These are phyloP conservation scores for Hipposideros armiger DNA, from an alignment of 2,113 vertebrate species.

Conservation along the genomic window DNA sequence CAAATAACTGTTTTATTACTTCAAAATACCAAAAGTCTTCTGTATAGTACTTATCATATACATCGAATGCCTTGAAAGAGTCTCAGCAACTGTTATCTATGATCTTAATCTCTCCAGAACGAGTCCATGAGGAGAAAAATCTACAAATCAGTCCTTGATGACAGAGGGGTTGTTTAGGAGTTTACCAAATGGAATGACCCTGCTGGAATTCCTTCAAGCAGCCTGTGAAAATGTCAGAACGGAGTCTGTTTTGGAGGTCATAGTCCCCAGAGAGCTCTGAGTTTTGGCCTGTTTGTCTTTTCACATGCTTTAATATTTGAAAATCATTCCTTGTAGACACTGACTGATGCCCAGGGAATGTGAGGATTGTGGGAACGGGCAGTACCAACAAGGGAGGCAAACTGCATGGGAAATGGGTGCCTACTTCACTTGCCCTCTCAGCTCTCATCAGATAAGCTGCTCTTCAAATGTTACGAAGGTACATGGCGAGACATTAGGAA, in stretches of 20 bases:
- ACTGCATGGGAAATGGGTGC: conserved; percentile 87
- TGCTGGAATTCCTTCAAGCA: conserved; percentile 88
- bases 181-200: conserved; percentile 87
- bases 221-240: conserved; percentile 91
- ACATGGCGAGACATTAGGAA: neutral
- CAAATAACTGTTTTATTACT: conserved; percentile 83
- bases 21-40: conserved; percentile 70
- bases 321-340: conserved; percentile 90
- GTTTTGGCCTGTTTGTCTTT: conserved; percentile 89
- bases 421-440: conserved; percentile 72
- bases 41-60: conserved; percentile 75
- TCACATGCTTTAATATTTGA: conserved; percentile 92
- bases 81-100: conserved; percentile 79
- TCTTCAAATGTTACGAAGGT: conserved; percentile 54
- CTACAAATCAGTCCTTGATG: conserved; percentile 85
- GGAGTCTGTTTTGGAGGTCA: conserved; percentile 89
- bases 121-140: conserved; percentile 80
- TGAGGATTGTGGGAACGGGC: conserved; percentile 92
- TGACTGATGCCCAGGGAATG: conserved; percentile 91
- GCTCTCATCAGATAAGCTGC: conserved; percentile 62
- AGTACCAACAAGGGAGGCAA: conserved; percentile 85
- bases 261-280: conserved; percentile 88
- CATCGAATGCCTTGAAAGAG: conserved; percentile 78
- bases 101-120: conserved; percentile 83
- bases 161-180: conserved; percentile 86